Evolutionary conservation across 2,888 invertebrate species (phyloP).

Genomic region (Nyleta sp.): DNA sequence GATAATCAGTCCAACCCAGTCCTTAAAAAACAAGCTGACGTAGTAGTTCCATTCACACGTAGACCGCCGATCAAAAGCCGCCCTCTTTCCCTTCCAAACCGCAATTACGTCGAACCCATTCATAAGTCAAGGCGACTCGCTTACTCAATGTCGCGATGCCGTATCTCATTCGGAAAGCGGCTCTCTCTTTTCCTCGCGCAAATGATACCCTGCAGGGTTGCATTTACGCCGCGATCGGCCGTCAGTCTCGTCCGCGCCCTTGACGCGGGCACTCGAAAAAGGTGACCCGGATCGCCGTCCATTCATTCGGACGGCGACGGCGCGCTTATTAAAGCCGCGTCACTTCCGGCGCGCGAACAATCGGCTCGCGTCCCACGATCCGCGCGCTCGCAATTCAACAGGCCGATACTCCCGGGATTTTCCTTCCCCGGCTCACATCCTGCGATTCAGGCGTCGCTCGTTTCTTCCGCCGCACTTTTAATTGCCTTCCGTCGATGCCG

Average conservation of each 20-base stretch:
- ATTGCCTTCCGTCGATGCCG: constrained; percentile 40
- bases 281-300: constrained; percentile 49
- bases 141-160: constrained; percentile 25
- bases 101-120: constrained; percentile 28
- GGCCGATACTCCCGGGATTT: constrained; percentile 37
- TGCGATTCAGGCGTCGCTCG: constrained; percentile 78
- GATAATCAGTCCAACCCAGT: too few relatives aligned
- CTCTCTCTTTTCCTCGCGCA: constrained; percentile 2
- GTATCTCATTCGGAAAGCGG: constrained; percentile 3
- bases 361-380: constrained; percentile 72
- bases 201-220: constrained; percentile 31
- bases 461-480: constrained; percentile 68
- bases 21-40: too few relatives aligned
- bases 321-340: constrained; percentile 70
- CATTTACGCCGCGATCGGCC: constrained; percentile 9
- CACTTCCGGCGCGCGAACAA: constrained; percentile 73
- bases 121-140: constrained; percentile 25
- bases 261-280: constrained; percentile 30
- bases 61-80: constrained; percentile 5
- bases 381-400: constrained; percentile 26
- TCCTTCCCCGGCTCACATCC: constrained; percentile 78
- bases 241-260: constrained; percentile 9
- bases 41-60: too few relatives aligned
- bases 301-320: constrained; percentile 51
- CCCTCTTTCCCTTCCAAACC: background rate